Evolutionary conservation across 2,797 vertebrate species (phyloP), one percentile per base, ranked within the genome.

Genomic region (Aldrovandia affinis): DNA sequence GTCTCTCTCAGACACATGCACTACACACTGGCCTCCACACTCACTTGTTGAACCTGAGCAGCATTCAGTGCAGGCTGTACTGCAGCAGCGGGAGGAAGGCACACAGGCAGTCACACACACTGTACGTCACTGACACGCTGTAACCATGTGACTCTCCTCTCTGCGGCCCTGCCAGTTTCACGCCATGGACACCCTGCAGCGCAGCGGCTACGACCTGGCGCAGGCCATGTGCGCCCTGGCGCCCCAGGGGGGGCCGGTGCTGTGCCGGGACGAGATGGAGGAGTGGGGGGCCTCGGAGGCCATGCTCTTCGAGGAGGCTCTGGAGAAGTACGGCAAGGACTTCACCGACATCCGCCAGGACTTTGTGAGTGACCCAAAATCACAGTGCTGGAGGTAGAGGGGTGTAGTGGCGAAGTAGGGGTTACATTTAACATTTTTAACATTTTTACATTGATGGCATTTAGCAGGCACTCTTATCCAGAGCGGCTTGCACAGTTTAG

Each of bases 241-340:
- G 70, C 95, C 95, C 0, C 94, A 95, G 86, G 95, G 95, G 0
- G 95, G 95, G 0, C 95, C 95, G 0, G 94, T 96, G 75, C 84
- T 96, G 25, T 96, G 95, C 86, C 90, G 95, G 0, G 95, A 96
- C 1, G 95, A 96, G 90, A 96, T 96, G 95, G 95, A 96, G 81
- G 95, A 96, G n/a, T 96, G 95, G 95, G 95, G 95, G 0, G 95
- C 95, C 0, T 95, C 95, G 0, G 95, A 96, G 84, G 95, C 95
- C 33, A 94, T 95, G 92, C 89, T 96, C 0, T 96, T 96, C 12
- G 95, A 96, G 85, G 95, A 96, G 81, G 95, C 95, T 0, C 86
- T 96, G 81, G 95, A 96, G 63, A 96, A 96, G 25, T 96, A 96
- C 0, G 95, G 95, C n/a, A 95, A 95, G 68, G 95, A 95, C 33